Evolutionary conservation across 2,113 vertebrate genomes (phyloP), one percentile per base, ranked within the genome.

Genomic region (Uropsilus gracilis): DNA sequence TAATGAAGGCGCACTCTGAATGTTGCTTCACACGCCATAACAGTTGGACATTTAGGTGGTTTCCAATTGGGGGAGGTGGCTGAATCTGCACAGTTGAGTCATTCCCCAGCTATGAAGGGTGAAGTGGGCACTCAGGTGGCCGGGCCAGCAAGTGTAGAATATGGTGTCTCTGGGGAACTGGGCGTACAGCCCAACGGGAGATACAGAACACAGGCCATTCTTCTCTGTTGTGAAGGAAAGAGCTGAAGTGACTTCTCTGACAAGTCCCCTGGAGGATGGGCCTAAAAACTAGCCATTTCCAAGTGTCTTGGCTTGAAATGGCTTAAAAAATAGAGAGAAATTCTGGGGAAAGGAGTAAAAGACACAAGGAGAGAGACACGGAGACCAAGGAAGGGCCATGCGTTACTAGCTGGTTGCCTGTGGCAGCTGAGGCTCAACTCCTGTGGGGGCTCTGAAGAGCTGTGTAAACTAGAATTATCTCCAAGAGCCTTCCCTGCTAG

Each of bases 31-130:
- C 42, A 5, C 61, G 18, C 66, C 6, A 0, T 46, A 77, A 73
- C 66, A 50, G 5, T 28, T 30, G 91, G 72, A 57, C 66, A 85
- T 32, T 90, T 90, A 82, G 86, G 92, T 77, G 73, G 48, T 94
- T 94, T 93, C 84, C 94, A 95, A 30, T 26, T 11, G 69, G 53
- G 73, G n/a, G 34, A 42, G 81, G 84, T 17, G n/a, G 32, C 57
- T 32, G 72, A n/a, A 32, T 64, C 34, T 75, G 42, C 37, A 34
- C 66, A 39, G 53, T 3, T 88, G 82, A 86, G 69, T 89, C 89
- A 88, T 4, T 57, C 8, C 2, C n/a, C 73, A 92, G 82, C 50
- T 39, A 24, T 20, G 42, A 68, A 32, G 55, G 20, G n/a, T 22
- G 20, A 46, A 46, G 39, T 22, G 64, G 59, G 68, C 0, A 22